A percentile compares a stretch with the other conserved stretches of the same genome.
These are phyloP conservation scores for Pygmarrhopalites habei DNA, from an alignment of 1,140 invertebrate species.

Conservation along the genomic window DNA sequence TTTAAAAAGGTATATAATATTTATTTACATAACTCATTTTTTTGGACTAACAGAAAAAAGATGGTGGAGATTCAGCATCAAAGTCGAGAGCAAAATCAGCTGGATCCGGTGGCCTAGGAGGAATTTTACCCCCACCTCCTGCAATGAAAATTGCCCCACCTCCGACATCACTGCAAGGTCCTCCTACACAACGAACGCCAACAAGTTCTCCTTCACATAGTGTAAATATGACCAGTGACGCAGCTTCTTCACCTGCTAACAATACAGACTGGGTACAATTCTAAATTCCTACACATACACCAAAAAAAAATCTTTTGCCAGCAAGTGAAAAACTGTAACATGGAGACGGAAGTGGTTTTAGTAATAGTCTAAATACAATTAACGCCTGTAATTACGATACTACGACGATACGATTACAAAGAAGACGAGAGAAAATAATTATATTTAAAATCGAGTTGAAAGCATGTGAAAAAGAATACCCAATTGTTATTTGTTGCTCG, in stretches of 20 bases:
- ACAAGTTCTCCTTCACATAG: conserved; percentile 40
- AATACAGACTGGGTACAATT: conserved; percentile 67
- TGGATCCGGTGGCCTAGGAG: conserved; percentile 48
- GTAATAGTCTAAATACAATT: too few relatives aligned
- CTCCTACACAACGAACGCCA: conserved; percentile 39
- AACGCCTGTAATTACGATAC: too few relatives aligned
- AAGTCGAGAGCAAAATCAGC: conserved; percentile 54
- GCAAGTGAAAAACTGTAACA: not conserved
- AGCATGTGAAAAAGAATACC: too few relatives aligned
- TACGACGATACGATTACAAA: too few relatives aligned
- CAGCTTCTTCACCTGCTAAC: conserved; percentile 35
- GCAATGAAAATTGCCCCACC: conserved; percentile 55
- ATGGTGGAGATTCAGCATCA: conserved; percentile 64
- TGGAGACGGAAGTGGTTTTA: too few relatives aligned
- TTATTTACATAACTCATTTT: too few relatives aligned
- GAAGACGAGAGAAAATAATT: too few relatives aligned
- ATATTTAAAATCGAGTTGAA: too few relatives aligned
- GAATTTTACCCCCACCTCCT: conserved; percentile 76
- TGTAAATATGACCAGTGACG: conserved; percentile 42
- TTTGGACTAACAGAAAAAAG: conserved; percentile 73
- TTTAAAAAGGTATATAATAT: too few relatives aligned
- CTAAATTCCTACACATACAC: conserved; percentile 76
- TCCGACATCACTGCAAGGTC: conserved; percentile 52
- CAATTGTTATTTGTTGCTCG: too few relatives aligned
- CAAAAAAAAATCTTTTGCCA: conserved; percentile 52